phyloP scores from a whole-genome alignment of 2,888 invertebrate species.

The Luperina testacea region DNA sequence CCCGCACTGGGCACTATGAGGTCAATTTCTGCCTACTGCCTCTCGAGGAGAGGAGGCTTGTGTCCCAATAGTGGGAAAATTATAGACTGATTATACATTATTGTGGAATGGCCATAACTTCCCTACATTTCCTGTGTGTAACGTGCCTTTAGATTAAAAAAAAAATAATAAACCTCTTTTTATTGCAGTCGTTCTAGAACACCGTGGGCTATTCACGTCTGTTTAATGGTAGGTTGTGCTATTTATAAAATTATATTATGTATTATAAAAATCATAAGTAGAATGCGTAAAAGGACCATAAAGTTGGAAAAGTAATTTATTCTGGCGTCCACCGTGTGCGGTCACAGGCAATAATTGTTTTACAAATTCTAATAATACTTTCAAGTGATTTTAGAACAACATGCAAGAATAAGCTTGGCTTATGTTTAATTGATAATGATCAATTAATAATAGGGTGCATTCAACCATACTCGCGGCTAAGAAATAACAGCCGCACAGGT shows the following conservation, averaged over 20 bases:
- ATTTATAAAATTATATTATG: not conserved
- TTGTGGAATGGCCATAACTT: not conserved
- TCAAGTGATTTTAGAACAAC: not conserved
- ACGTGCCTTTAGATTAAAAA: conserved; percentile 3
- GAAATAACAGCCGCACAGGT: not conserved
- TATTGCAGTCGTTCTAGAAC: conserved; percentile 28
- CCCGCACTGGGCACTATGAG: too few relatives aligned
- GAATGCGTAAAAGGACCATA: conserved; percentile 2
- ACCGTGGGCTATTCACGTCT: not conserved
- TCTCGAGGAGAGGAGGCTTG: too few relatives aligned
- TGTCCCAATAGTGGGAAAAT: too few relatives aligned
- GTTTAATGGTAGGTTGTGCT: conserved; percentile 6
- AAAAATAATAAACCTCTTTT: conserved; percentile 14
- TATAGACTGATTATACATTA: too few relatives aligned
- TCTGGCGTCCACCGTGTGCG: not conserved
- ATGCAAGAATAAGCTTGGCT: not conserved
- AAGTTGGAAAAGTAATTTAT: conserved; percentile 21
- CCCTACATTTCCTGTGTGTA: not conserved
- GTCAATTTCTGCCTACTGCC: not conserved
- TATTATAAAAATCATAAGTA: conserved; percentile 3
- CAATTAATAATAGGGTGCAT: not conserved
- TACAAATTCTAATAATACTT: not conserved
- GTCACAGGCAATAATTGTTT: conserved; percentile 3
- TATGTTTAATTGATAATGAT: not conserved
- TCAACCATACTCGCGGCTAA: not conserved